Evolutionary conservation across 2,797 vertebrate genomes (phyloP).

Genomic region (Falco berigora): DNA sequence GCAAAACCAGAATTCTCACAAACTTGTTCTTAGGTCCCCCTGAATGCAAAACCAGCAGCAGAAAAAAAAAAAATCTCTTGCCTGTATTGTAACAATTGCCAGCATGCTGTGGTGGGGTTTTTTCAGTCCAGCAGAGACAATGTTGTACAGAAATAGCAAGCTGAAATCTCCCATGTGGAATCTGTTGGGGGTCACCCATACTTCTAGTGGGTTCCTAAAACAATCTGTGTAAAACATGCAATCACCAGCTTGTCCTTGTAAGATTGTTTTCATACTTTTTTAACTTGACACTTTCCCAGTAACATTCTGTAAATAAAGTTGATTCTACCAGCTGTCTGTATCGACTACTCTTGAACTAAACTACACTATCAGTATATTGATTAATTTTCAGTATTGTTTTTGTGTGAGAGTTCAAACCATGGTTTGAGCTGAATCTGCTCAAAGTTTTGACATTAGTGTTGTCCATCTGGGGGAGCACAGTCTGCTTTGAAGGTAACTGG

Average conservation of each 20-base stretch:
- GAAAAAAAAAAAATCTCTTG: background rate
- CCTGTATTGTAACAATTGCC: background rate
- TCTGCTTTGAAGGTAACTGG: background rate
- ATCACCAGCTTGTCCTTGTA: conserved; percentile 62
- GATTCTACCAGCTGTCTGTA: conserved; percentile 60
- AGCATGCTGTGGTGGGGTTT: conserved; percentile 31
- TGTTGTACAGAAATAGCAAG: conserved; percentile 30
- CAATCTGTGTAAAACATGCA: conserved; percentile 54
- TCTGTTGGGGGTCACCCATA: background rate
- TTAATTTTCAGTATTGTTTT: background rate
- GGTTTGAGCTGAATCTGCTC: background rate
- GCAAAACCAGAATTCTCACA: conserved; percentile 7
- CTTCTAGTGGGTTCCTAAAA: conserved; percentile 18
- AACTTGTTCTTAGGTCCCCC: conserved; percentile 31
- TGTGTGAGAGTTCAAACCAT: background rate
- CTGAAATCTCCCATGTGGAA: background rate
- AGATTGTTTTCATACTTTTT: conserved; percentile 67
- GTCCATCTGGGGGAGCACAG: rapidly evolving
- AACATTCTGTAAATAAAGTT: conserved; percentile 71
- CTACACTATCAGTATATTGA: too few relatives aligned
- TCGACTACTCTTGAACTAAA: background rate
- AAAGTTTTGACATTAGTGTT: background rate
- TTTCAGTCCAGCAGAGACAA: conserved; percentile 29
- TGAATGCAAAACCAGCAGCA: conserved; percentile 59
- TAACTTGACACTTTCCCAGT: conserved; percentile 63